These are phyloP conservation scores for Achroia grisella DNA, from an alignment of 1,140 invertebrate genomes.

Conservation along the genomic window DNA sequence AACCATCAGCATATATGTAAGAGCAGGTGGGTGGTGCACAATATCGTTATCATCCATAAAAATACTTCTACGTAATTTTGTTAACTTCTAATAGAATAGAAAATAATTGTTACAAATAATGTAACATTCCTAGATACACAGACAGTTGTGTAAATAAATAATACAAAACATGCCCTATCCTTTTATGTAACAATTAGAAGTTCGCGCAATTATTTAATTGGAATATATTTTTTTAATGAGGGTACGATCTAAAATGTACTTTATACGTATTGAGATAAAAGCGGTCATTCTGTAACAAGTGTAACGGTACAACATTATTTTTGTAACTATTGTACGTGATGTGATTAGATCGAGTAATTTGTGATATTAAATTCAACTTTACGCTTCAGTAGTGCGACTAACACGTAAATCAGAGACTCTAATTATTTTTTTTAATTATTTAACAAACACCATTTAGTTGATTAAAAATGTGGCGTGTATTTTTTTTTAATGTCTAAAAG, in stretches of 20 bases:
- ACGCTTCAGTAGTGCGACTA: neutral
- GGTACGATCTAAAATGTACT: too few species aligned
- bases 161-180: conserved; percentile 12
- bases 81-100: too few species aligned
- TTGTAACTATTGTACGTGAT: conserved; percentile 9
- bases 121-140: too few species aligned
- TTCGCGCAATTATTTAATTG: neutral
- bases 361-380: conserved; percentile 4
- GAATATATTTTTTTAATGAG: neutral
- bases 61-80: too few species aligned
- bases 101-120: too few species aligned
- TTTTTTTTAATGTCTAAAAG: neutral
- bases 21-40: too few species aligned
- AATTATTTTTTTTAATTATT: conserved; percentile 2
- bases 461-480: neutral
- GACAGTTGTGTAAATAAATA: too few species aligned
- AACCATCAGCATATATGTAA: too few species aligned
- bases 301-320: conserved; percentile 10
- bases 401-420: neutral
- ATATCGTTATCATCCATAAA: too few species aligned
- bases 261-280: neutral
- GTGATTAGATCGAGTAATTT: conserved; percentile 9
- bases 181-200: conserved; percentile 2
- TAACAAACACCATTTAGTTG: neutral
- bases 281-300: neutral